A percentile compares a stretch with the other conserved stretches of the same genome.
phyloP scores from a whole-genome alignment of 1,140 invertebrate species.

The Asobara japonica region DNA sequence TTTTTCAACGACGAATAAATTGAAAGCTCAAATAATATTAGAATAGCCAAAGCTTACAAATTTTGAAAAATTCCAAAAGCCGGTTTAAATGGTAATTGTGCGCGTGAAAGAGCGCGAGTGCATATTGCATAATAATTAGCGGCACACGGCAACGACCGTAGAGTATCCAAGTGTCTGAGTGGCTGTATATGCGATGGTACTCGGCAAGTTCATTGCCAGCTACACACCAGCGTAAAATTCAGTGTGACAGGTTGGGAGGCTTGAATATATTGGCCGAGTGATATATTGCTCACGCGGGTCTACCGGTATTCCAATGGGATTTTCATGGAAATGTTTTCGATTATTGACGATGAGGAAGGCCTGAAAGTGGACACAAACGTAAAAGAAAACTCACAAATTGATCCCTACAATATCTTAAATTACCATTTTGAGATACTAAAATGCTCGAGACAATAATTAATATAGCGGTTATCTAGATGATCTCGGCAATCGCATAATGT shows the following conservation, averaged over 20 bases:
- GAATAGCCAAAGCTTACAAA: too few species aligned
- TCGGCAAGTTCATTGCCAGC: constrained; percentile 59
- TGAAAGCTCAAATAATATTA: too few species aligned
- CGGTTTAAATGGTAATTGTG: constrained; percentile 52
- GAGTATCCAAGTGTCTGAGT: background rate
- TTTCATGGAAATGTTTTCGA: background rate
- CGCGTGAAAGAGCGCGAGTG: constrained; percentile 42
- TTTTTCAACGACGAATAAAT: too few species aligned
- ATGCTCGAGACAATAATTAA: too few species aligned
- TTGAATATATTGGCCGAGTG: constrained; percentile 32
- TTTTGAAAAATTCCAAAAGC: too few species aligned
- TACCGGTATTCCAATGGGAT: background rate
- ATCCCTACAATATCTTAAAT: too few species aligned
- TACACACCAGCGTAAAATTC: constrained; percentile 42
- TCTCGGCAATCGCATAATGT: too few species aligned
- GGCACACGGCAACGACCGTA: constrained; percentile 36
- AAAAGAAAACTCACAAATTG: too few species aligned
- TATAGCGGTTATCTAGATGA: too few species aligned
- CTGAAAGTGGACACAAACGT: too few species aligned
- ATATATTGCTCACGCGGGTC: constrained; percentile 23
- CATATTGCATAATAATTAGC: constrained; percentile 59
- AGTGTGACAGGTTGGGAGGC: constrained; percentile 37
- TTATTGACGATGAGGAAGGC: background rate
- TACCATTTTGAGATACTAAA: too few species aligned
- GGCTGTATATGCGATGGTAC: background rate